A percentile compares a stretch with the other conserved stretches of the same genome.
These are phyloP conservation scores for Thamnophis sirtalis DNA, from an alignment of 2,113 vertebrate genomes.

Conservation along the genomic window DNA sequence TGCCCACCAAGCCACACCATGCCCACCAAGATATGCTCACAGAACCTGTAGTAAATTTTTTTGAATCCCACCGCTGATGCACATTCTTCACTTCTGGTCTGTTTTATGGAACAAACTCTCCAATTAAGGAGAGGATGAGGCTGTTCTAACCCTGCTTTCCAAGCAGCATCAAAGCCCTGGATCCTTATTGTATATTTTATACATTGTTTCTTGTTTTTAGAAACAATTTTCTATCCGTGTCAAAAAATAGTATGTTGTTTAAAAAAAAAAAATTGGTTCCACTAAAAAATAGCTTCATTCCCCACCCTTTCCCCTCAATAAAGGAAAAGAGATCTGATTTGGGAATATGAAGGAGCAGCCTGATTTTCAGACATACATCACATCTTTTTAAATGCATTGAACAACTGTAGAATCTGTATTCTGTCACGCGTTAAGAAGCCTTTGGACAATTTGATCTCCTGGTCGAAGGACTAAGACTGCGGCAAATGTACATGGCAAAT, in stretches of 20 bases:
- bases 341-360: not conserved
- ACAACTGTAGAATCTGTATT: not conserved
- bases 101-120: not conserved
- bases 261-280: no score
- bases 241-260: not conserved
- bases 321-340: not conserved
- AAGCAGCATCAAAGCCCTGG: not conserved
- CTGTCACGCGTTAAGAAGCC: not conserved
- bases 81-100: not conserved
- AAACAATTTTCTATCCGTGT: not conserved
- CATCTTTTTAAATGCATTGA: not conserved
- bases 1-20: no score
- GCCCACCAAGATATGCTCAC: no score
- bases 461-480: not conserved
- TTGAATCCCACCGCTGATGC: no score
- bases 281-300: not conserved
- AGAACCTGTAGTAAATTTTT: no score
- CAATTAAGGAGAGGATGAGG: not conserved
- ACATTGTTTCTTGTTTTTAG: not conserved
- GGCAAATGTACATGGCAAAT: not conserved
- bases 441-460: not conserved
- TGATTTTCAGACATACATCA: not conserved
- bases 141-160: not conserved
- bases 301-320: not conserved
- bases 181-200: not conserved